Percentiles rank a stretch among this genome's conserved stretches.
phyloP scores from a whole-genome alignment of 1,140 invertebrate genomes.

The Calliopsis andreniformis region DNA sequence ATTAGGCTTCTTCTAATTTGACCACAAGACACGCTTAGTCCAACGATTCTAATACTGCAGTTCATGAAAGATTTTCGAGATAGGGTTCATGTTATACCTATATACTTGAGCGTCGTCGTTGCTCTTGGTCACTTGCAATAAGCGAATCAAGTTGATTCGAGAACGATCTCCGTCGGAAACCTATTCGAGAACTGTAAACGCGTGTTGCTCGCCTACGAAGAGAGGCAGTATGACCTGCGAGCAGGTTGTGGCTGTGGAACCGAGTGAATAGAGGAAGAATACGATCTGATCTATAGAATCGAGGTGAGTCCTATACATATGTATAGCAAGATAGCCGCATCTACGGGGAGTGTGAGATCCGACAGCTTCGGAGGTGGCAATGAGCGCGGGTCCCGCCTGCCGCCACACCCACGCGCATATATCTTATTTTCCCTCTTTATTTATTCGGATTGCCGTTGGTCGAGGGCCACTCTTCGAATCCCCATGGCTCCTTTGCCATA shows the following conservation, averaged over 20 bases:
- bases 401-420: slow-evolving; percentile 77
- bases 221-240: no score
- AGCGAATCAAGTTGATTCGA: not conserved
- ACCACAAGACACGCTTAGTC: slow-evolving; percentile 11
- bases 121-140: no score
- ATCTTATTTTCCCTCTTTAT: slow-evolving; percentile 78
- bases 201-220: no score
- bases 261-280: not conserved
- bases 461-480: slow-evolving; percentile 71
- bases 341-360: slow-evolving; percentile 74
- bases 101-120: no score
- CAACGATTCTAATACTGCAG: not conserved
- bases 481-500: slow-evolving; percentile 71
- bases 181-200: no score
- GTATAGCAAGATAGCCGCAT: slow-evolving; percentile 55
- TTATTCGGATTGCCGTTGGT: slow-evolving; percentile 78
- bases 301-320: slow-evolving; percentile 34
- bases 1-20: slow-evolving; percentile 49
- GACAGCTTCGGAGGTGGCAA: slow-evolving; percentile 78
- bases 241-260: no score
- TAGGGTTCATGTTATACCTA: no score
- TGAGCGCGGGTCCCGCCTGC: slow-evolving; percentile 76
- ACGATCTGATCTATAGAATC: slow-evolving; percentile 11
- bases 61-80: no score
- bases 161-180: not conserved